phyloP scores from a whole-genome alignment of 2,797 vertebrate species.

The Microhierax caerulescens region DNA sequence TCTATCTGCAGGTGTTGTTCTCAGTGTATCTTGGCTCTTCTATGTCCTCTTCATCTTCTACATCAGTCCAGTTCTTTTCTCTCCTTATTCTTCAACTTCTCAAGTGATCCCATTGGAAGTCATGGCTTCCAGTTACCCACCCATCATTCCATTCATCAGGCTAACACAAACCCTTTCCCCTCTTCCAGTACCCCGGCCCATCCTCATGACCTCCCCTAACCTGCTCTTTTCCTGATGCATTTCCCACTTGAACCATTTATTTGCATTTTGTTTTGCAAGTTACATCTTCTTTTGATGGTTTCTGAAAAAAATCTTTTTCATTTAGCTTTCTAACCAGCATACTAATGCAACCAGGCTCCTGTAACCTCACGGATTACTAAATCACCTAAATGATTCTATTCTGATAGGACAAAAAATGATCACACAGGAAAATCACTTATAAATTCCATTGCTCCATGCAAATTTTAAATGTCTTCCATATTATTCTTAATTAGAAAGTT shows the following conservation, averaged over 20 bases:
- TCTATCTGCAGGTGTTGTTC: neutral
- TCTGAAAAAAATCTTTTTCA: neutral
- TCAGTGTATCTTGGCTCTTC: neutral
- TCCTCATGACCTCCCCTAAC: neutral
- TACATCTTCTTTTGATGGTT: neutral
- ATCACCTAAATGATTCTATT: neutral
- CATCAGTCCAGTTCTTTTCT: neutral
- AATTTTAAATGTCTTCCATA: neutral
- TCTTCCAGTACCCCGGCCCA: neutral
- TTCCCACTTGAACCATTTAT: neutral
- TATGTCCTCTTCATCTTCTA: neutral
- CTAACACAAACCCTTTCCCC: neutral
- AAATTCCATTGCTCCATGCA: neutral
- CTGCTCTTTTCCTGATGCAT: neutral
- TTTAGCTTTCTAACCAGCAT: neutral
- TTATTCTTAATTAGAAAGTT: neutral
- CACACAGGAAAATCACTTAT: neutral
- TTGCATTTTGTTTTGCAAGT: neutral
- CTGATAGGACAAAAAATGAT: neutral
- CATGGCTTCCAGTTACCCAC: neutral
- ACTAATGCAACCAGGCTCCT: neutral
- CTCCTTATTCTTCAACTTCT: neutral
- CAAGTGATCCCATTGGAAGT: neutral
- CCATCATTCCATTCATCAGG: neutral
- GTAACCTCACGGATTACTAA: neutral